Percentiles rank a stretch among this genome's conserved stretches.
These are phyloP conservation scores for Phortica okadai DNA, from an alignment of 2,888 invertebrate species.

Conservation along the genomic window DNA sequence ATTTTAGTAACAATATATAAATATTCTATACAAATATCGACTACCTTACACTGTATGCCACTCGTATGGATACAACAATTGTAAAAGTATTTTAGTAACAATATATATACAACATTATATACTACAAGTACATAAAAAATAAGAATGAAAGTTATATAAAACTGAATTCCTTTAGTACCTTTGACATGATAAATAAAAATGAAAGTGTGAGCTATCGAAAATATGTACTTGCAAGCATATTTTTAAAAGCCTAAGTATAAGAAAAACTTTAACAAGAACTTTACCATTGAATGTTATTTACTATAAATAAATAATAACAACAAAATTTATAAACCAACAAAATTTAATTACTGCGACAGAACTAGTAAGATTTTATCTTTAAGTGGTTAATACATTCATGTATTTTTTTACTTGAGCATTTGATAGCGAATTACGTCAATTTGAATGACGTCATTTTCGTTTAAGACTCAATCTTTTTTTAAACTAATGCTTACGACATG, in stretches of 20 bases:
- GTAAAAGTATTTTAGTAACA: constrained; percentile 46
- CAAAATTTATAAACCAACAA: no score
- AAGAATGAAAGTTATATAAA: not conserved
- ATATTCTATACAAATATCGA: constrained; percentile 42
- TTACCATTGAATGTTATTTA: no score
- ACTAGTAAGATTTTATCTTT: no score
- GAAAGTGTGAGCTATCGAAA: not conserved
- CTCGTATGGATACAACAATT: constrained; percentile 29
- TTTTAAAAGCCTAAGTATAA: constrained; percentile 34
- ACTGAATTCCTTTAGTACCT: constrained; percentile 63
- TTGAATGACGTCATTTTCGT: no score
- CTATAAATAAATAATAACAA: no score
- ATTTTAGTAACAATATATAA: constrained; percentile 44
- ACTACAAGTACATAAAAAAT: not conserved
- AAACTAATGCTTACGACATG: no score
- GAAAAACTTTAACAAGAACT: constrained; percentile 39
- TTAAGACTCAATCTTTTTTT: no score
- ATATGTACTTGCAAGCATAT: not conserved
- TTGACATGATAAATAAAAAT: constrained; percentile 32
- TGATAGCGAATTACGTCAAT: no score
- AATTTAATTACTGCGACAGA: no score
- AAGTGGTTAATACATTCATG: no score
- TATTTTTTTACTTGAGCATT: no score
- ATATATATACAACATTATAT: constrained; percentile 22
- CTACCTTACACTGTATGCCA: not conserved